phyloP scores from a whole-genome alignment of 2,113 vertebrate genomes.

The Leuciscus idus region DNA sequence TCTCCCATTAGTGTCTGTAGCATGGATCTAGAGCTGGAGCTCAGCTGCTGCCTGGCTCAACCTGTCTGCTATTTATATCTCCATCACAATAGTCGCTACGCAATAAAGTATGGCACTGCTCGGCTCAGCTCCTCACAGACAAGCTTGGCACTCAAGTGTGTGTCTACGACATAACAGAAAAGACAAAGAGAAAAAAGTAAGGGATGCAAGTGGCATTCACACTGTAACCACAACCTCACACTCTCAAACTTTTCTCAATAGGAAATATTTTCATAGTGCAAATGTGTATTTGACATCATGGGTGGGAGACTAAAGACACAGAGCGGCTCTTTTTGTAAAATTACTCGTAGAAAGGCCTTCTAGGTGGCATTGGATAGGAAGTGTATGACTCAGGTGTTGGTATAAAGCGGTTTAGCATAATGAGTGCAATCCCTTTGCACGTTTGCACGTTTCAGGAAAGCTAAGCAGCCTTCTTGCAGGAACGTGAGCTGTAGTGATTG shows the following conservation, averaged over 20 bases:
- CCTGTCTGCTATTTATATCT: conserved; percentile 60
- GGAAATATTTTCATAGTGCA: too few relatives aligned
- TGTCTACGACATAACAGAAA: background rate
- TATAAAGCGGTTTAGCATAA: conserved; percentile 66
- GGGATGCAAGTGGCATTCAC: background rate
- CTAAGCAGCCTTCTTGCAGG: conserved; percentile 39
- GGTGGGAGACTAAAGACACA: background rate
- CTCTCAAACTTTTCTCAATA: conserved; percentile 16
- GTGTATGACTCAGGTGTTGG: conserved; percentile 45
- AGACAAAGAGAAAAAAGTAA: background rate
- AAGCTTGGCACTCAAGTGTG: background rate
- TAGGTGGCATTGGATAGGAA: conserved; percentile 24
- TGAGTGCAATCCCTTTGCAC: conserved; percentile 63
- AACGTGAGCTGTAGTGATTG: conserved; percentile 45
- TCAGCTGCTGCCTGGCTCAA: conserved; percentile 50
- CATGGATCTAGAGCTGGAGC: conserved; percentile 42
- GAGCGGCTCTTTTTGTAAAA: background rate
- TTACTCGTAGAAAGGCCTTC: background rate
- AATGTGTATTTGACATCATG: background rate
- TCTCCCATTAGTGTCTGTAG: conserved; percentile 44
- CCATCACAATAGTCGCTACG: conserved; percentile 36
- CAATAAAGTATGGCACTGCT: conserved; percentile 50
- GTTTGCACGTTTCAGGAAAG: conserved; percentile 48
- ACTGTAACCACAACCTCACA: conserved; percentile 18
- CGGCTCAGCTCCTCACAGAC: conserved; percentile 35